phyloP scores from a whole-genome alignment of 2,888 invertebrate genomes.

The Salticus scenicus region DNA sequence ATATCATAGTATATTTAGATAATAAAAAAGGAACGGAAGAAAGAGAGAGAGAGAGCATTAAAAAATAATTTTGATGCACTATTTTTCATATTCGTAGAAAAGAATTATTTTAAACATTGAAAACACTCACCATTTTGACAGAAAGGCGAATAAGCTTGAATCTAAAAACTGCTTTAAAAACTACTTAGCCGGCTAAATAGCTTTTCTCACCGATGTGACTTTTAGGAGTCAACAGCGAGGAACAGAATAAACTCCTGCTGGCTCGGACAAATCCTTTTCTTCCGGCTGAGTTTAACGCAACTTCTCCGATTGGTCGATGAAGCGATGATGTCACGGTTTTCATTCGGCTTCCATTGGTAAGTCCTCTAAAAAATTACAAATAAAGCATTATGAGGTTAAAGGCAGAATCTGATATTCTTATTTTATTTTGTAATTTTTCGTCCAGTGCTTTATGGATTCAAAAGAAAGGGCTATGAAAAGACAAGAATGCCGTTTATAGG shows the following conservation, averaged over 20 bases:
- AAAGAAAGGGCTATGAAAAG: not conserved
- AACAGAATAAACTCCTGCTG: slow-evolving; percentile 19
- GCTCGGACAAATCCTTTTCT: slow-evolving; percentile 13
- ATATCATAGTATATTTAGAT: no score
- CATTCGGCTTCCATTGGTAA: slow-evolving; percentile 16
- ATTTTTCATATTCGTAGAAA: no score
- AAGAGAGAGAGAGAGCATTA: no score
- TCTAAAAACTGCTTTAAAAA: not conserved
- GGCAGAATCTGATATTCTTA: not conserved
- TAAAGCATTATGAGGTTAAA: slow-evolving; percentile 32
- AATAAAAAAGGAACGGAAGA: no score
- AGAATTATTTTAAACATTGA: no score
- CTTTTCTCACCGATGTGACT: slow-evolving; percentile 50
- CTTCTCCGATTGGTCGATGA: slow-evolving; percentile 24
- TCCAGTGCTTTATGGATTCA: not conserved
- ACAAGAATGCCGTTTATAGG: no score
- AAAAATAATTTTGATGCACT: no score
- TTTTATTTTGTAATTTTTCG: not conserved
- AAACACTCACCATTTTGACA: slow-evolving; percentile 27
- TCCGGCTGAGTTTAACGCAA: not conserved
- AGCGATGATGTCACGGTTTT: slow-evolving; percentile 31
- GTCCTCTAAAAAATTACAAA: slow-evolving; percentile 2
- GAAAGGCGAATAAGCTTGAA: not conserved
- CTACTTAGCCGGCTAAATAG: not conserved
- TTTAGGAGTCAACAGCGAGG: slow-evolving; percentile 58